Evolutionary conservation across 2,113 vertebrate species (phyloP), one percentile per base, ranked within the genome.

Genomic region (Phrynosoma platyrhinos): DNA sequence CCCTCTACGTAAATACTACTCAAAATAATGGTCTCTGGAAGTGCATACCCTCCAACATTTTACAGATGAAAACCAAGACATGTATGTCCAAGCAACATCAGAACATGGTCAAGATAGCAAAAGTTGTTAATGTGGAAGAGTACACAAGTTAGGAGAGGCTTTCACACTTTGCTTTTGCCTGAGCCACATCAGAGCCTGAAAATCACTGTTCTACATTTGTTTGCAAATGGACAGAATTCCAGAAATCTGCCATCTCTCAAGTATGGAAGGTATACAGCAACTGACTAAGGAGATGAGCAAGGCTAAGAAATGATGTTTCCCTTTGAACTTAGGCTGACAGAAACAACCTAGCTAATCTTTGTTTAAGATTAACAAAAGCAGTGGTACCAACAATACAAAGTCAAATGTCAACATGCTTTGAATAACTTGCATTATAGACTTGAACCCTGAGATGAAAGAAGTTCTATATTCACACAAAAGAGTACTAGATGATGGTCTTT

Each of bases 341-440:
- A 16, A 30, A 79, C 16, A 87, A 75, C 16, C n/a, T 13, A 71
- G 47, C n/a, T 40, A 69, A 64, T 36, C 55, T 10, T 27, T 21
- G 0, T 40, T 52, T 42, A 7, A 36, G 52, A 68, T 77, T 4
- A 85, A 53, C 18, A 86, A 64, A 87, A 85, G 85, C 52, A 16
- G 30, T 12, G 0, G 71, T 42, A 13, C 27, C 2, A 36, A 12
- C 13, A 69, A 76, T 88, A 69, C 68, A 84, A 90, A 93, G 78
- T 72, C 30, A 90, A 93, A 87, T 36, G 64, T 0, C 10, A 83
- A 81, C 84, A 92, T 87, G 82, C 90, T 90, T 84, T 91, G 87
- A 83, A 30, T 69, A 30, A 79, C 55, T 88, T 85, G 75, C 89
- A n/a, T n/a, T n/a, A n/a, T 91, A 69, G 69, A 91, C 8, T 42